Conservation (phyloP, 2,113 vertebrate species). For the Pica pica region DNA sequence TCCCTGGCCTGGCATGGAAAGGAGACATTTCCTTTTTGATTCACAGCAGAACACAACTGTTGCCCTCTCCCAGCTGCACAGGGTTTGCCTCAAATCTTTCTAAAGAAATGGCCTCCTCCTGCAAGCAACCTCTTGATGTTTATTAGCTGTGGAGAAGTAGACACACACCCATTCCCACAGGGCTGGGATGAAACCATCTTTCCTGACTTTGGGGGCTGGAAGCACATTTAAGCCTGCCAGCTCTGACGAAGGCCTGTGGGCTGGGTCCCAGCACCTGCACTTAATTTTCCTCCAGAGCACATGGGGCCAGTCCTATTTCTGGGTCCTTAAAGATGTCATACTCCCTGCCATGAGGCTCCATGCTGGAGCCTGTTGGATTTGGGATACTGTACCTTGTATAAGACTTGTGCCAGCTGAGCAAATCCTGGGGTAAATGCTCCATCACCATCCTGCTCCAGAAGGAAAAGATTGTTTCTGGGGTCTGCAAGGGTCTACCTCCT, state of each 20-base stretch:
- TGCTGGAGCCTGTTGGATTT: not conserved
- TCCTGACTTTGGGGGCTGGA: not conserved
- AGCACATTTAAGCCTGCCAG: not conserved
- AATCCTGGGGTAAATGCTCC: not conserved
- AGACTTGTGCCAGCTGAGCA: not conserved
- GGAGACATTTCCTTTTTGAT: not conserved
- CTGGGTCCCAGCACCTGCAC: not conserved
- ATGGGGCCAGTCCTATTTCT: not conserved
- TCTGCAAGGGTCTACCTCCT: not conserved
- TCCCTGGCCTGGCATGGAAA: not conserved
- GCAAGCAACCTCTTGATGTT: not conserved
- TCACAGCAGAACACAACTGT: not conserved
- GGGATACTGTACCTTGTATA: not conserved
- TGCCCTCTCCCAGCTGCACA: not conserved
- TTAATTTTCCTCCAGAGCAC: not conserved
- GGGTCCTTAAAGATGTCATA: not conserved
- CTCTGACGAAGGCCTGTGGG: not conserved
- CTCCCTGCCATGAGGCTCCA: not conserved
- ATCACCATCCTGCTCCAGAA: not conserved
- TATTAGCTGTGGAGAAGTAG: not conserved
- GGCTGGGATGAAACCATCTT: not conserved
- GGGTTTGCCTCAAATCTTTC: not conserved
- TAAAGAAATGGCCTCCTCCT: not conserved
- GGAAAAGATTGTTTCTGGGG: not conserved
- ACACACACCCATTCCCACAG: not conserved